Evolutionary conservation across 2,888 invertebrate species (phyloP), one percentile per base, ranked within the genome.

Genomic region (Nymphalis c-album): DNA sequence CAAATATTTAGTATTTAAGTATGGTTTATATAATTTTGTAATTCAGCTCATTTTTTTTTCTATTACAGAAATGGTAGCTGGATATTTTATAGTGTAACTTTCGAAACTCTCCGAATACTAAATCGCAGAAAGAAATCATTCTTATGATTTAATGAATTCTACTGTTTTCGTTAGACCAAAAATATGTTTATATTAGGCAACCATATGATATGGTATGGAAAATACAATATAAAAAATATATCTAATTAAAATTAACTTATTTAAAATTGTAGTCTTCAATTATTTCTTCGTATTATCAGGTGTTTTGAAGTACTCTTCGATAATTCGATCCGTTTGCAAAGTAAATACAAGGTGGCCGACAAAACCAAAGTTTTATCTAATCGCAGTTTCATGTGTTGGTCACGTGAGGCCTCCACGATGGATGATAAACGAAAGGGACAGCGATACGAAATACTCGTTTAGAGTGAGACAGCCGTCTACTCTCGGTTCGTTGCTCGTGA

Each of bases 401-500:
- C 67, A 63, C 63, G 64, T 63, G 66, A 71, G 64, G 69, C 71
- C 70, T 76, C 69, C 71, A 22, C 64, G 17, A 57, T 57, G 57
- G n/a, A 57, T 57, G 57, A 64, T 55, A 66, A 67, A 59, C 46
- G 79, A 83, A 70, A 59, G 80, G 75, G 80, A 80, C 22, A 62
- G 73, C 64, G 17, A 66, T 64, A 80, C 17, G 53, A 62, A 80
- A 80, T 82, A 83, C 81, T 77, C 77, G 84, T 82, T 83, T 81
- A 81, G 87, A 89, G 73, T 65, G 85, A 77, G 87, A 88, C 63
- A 70, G 77, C 69, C 61, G 73, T 55, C 64, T 70, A 74, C 75
- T 77, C 80, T 80, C 79, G 80, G 84, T 83, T 80, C 81, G 83
- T 78, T 79, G 83, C 74, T 79, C 82, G 82, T 90, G 90, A 90